A percentile compares a stretch with the other conserved stretches of the same genome.
phyloP scores from a whole-genome alignment of 2,113 vertebrate genomes.

The Phaethon lepturus region DNA sequence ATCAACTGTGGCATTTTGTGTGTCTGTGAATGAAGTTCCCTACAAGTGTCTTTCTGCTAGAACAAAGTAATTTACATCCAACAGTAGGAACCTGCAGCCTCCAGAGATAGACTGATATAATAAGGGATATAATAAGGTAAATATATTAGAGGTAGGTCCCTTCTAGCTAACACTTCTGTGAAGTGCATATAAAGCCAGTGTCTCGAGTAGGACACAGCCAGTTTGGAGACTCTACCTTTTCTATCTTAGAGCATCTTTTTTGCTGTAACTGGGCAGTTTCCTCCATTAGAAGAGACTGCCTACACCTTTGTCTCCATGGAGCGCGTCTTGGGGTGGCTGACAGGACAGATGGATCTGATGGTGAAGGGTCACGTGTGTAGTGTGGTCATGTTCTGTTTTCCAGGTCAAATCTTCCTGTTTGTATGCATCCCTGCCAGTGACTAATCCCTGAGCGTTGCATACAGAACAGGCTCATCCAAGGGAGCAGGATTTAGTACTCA shows the following conservation, averaged over 20 bases:
- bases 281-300: neutral
- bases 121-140: neutral
- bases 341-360: neutral
- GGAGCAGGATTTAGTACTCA: neutral
- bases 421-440: neutral
- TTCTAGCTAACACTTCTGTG: neutral
- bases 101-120: neutral
- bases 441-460: neutral
- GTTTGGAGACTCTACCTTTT: neutral
- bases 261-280: neutral
- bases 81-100: neutral
- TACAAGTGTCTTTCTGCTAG: neutral
- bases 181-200: neutral
- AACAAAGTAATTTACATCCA: neutral
- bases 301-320: neutral
- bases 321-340: accelerated
- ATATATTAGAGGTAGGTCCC: neutral
- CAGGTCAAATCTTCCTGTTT: neutral
- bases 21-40: neutral
- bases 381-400: neutral
- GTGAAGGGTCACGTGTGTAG: neutral
- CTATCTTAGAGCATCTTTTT: neutral
- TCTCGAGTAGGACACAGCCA: neutral
- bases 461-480: neutral
- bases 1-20: neutral